Evolutionary conservation across 2,797 vertebrate genomes (phyloP).

Genomic region (Staurois parvus): DNA sequence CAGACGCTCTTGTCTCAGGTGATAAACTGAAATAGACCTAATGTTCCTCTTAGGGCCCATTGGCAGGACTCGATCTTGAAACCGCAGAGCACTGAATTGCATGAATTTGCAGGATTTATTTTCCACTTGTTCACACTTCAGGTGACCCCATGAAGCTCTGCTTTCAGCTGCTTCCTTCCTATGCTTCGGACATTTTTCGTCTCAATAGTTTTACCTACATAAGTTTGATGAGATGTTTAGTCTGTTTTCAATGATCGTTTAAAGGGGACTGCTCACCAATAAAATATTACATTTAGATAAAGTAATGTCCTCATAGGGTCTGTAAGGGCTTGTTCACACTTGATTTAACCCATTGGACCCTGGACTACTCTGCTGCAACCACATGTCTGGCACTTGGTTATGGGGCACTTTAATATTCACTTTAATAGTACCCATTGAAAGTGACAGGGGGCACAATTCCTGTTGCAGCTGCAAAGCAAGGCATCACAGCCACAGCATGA

Average conservation of each 20-base stretch:
- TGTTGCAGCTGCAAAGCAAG: no score
- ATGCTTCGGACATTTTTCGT: not conserved
- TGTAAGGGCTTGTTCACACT: no score
- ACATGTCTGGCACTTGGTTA: no score
- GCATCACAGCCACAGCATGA: no score
- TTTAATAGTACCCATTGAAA: no score
- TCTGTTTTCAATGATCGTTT: not conserved
- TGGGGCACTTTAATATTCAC: no score
- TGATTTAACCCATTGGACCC: no score
- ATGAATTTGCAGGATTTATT: slow-evolving; percentile 45
- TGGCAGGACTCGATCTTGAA: slow-evolving; percentile 46
- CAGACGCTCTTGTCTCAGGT: slow-evolving; percentile 51
- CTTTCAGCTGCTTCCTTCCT: not conserved
- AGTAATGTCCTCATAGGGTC: no score
- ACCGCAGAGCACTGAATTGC: slow-evolving; percentile 53
- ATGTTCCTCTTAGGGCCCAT: slow-evolving; percentile 43
- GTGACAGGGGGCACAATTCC: no score
- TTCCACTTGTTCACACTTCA: slow-evolving; percentile 56
- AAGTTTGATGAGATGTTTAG: not conserved
- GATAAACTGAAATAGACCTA: slow-evolving; percentile 55
- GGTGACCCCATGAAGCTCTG: slow-evolving; percentile 10
- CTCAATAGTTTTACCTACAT: not conserved
- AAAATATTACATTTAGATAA: no score
- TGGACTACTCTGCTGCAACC: no score
- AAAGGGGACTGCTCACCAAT: not conserved